Evolutionary conservation across 35 echinoderm and acorn worm species (phyloP).

Genomic region (Heliocidaris tuberculata): DNA sequence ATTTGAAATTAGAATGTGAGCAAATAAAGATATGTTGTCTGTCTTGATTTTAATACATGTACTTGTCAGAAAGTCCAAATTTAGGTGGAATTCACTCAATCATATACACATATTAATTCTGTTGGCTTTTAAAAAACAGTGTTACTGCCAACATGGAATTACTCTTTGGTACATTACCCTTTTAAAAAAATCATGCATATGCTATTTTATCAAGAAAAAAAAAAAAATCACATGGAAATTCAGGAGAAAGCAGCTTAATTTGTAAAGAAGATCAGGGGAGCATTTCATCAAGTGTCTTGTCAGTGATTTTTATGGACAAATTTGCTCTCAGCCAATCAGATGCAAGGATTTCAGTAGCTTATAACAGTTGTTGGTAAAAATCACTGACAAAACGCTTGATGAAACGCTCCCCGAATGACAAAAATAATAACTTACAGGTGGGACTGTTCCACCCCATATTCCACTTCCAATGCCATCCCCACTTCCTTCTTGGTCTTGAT

Average conservation of each 20-base stretch:
- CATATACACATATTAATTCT: neutral
- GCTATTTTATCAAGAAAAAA: neutral
- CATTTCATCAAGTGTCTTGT: too few species aligned
- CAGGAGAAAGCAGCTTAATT: neutral
- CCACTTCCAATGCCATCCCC: neutral
- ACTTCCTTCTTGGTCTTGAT: slow-evolving; percentile 31
- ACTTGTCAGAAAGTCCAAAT: neutral
- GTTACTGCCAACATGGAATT: neutral
- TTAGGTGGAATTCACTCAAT: neutral
- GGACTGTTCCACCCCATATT: neutral
- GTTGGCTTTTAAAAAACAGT: neutral
- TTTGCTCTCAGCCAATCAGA: too few species aligned
- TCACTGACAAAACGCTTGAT: too few species aligned
- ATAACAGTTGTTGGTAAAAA: too few species aligned
- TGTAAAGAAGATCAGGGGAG: slow-evolving; percentile 5
- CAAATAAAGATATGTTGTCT: neutral
- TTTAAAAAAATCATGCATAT: too few species aligned
- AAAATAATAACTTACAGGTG: neutral
- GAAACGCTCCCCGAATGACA: too few species aligned
- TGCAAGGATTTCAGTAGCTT: too few species aligned
- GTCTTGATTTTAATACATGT: neutral
- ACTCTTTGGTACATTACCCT: neutral
- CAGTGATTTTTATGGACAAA: too few species aligned
- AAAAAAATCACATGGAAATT: neutral
- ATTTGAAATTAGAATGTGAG: neutral